Evolutionary conservation across 2,888 invertebrate species (phyloP).

Genomic region (Drosophila colorata): DNA sequence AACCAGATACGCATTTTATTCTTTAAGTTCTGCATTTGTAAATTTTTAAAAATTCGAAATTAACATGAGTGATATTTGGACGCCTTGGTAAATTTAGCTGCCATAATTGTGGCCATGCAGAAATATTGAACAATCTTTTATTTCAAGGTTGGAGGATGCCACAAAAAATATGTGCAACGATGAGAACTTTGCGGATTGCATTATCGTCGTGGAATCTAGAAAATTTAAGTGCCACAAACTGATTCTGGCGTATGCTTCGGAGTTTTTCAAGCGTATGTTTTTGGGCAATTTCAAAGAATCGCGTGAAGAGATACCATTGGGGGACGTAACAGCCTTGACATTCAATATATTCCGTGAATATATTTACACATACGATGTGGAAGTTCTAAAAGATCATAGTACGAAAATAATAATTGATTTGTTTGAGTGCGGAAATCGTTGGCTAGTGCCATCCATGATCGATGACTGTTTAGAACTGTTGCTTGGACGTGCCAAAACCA

Average conservation of each 20-base stretch:
- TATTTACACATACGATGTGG: slow-evolving; percentile 20
- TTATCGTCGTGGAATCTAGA: slow-evolving; percentile 25
- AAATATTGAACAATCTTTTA: no score
- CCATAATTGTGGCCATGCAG: no score
- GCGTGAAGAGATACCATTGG: slow-evolving; percentile 2
- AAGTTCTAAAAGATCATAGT: neutral
- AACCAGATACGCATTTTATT: no score
- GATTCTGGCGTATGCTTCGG: slow-evolving; percentile 35
- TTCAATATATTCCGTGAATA: slow-evolving; percentile 32
- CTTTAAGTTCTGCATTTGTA: neutral
- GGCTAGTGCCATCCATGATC: slow-evolving; percentile 18
- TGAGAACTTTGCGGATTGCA: slow-evolving; percentile 35
- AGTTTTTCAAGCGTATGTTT: slow-evolving; percentile 46
- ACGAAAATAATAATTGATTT: slow-evolving; percentile 16
- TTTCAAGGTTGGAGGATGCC: slow-evolving; percentile 10
- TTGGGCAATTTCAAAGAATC: slow-evolving; percentile 32
- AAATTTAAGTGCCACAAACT: slow-evolving; percentile 46
- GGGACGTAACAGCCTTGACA: slow-evolving; percentile 12
- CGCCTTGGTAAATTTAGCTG: neutral
- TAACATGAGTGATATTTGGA: neutral
- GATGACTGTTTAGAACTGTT: neutral
- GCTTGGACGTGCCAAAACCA: neutral
- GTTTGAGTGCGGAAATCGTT: slow-evolving; percentile 11
- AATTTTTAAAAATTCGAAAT: neutral
- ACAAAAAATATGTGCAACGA: slow-evolving; percentile 10